A percentile compares a stretch with the other conserved stretches of the same genome.
phyloP scores from a whole-genome alignment of 1,140 invertebrate genomes.

The Habropoda laboriosa region DNA sequence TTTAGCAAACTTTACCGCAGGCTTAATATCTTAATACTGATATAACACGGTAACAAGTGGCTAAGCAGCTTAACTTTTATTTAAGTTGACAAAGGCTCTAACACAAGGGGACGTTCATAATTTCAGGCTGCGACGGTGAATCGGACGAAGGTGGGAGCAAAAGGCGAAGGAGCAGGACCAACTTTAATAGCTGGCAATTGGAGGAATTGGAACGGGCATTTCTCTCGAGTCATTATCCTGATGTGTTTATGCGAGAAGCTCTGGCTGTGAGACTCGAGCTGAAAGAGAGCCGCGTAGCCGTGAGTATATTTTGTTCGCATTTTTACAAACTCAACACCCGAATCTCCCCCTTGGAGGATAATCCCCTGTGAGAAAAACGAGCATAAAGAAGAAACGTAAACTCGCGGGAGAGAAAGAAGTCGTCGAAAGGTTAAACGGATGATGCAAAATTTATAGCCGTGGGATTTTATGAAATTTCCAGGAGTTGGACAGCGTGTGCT shows the following conservation, averaged over 20 bases:
- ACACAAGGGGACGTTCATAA: background rate
- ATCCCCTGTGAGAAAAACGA: background rate
- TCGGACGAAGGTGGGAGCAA: constrained; percentile 87
- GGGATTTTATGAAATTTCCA: background rate
- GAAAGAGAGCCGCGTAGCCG: constrained; percentile 98
- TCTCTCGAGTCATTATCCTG: constrained; percentile 97
- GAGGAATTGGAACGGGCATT: constrained; percentile 99
- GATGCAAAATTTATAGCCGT: background rate
- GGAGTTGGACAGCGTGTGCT: too few species aligned
- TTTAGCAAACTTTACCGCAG: background rate
- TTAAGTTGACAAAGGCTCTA: background rate
- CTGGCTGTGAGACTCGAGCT: constrained; percentile 97
- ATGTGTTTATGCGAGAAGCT: constrained; percentile 99
- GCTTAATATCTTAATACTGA: background rate
- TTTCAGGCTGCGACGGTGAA: constrained; percentile 83
- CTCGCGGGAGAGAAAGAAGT: background rate
- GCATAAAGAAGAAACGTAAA: too few species aligned
- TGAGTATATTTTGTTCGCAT: constrained; percentile 84
- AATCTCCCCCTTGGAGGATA: background rate
- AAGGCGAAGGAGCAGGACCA: constrained; percentile 95
- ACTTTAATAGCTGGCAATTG: constrained; percentile 99
- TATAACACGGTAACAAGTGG: background rate
- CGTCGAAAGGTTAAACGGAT: background rate
- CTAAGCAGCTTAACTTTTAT: background rate
- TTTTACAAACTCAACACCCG: constrained; percentile 11